Conservation (phyloP, 2,797 vertebrate genomes). For the Crocidura indochinensis region DNA sequence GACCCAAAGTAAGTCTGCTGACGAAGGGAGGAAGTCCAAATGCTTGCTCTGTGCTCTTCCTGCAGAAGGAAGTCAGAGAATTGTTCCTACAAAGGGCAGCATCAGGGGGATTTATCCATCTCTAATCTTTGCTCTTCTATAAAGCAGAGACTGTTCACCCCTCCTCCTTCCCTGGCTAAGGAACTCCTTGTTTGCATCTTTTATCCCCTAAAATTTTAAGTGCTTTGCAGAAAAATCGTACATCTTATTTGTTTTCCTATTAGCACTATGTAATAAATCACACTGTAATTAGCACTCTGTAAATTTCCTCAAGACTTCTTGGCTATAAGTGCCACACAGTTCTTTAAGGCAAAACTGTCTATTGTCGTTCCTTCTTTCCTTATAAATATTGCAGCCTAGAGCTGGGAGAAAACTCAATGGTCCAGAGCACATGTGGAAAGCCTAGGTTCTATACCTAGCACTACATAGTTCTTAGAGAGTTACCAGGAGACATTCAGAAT, state of each 20-base stretch:
- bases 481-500: no score
- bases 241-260: not conserved
- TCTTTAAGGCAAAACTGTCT: not conserved
- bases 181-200: not conserved
- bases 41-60: not conserved
- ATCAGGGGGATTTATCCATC: not conserved
- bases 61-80: not conserved
- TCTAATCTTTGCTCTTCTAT: not conserved
- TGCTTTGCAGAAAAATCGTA: not conserved
- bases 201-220: conserved; percentile 11
- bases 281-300: not conserved
- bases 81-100: fast-evolving
- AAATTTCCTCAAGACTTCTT: conserved; percentile 7
- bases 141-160: not conserved
- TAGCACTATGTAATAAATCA: not conserved
- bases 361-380: not conserved
- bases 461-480: no score
- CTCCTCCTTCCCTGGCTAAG: not conserved
- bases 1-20: not conserved
- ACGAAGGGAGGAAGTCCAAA: not conserved
- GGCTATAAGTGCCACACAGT: not conserved
- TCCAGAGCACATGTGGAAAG: not conserved
- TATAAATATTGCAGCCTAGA: not conserved
- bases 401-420: not conserved
- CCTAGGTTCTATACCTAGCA: no score